These are phyloP conservation scores for Rhizoglyphus robini DNA, from an alignment of 1,140 invertebrate species.

Conservation along the genomic window DNA sequence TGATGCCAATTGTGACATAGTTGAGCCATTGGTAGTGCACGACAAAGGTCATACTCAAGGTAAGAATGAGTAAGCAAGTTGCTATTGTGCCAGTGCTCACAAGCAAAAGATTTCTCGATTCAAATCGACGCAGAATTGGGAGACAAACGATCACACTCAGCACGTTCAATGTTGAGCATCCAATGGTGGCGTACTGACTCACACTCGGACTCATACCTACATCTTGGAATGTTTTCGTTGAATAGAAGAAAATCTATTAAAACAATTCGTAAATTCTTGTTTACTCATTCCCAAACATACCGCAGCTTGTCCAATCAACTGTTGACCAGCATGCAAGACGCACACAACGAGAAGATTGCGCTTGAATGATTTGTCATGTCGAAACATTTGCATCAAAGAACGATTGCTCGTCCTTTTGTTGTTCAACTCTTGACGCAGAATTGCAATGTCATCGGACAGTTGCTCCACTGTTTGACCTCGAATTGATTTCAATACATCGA, in stretches of 20 bases:
- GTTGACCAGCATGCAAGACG: conserved; percentile 61
- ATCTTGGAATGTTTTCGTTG: conserved; percentile 31
- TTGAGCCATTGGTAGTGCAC: conserved; percentile 45
- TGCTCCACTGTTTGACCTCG: too few relatives aligned
- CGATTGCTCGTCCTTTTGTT: conserved; percentile 15
- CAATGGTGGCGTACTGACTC: conserved; percentile 31
- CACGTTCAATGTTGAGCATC: conserved; percentile 30
- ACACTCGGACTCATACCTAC: conserved; percentile 27
- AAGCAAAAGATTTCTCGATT: background rate
- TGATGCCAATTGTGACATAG: conserved; percentile 48
- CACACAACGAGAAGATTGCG: conserved; percentile 54
- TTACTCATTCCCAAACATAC: conserved; percentile 32
- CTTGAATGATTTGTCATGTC: conserved; percentile 43
- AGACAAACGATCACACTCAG: conserved; percentile 30
- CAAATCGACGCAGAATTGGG: background rate
- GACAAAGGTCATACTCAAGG: conserved; percentile 13
- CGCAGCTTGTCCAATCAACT: conserved; percentile 71
- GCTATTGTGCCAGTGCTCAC: conserved; percentile 1
- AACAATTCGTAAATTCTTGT: too few relatives aligned
- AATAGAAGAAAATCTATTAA: conserved; percentile 34
- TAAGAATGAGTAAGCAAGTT: background rate
- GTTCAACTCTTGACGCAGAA: conserved; percentile 14
- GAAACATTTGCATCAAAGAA: conserved; percentile 14
- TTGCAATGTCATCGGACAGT: conserved; percentile 27
- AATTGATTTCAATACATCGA: conserved; percentile 40